Conservation (phyloP, 1,140 invertebrate genomes). For the Choristoneura fumiferana region DNA sequence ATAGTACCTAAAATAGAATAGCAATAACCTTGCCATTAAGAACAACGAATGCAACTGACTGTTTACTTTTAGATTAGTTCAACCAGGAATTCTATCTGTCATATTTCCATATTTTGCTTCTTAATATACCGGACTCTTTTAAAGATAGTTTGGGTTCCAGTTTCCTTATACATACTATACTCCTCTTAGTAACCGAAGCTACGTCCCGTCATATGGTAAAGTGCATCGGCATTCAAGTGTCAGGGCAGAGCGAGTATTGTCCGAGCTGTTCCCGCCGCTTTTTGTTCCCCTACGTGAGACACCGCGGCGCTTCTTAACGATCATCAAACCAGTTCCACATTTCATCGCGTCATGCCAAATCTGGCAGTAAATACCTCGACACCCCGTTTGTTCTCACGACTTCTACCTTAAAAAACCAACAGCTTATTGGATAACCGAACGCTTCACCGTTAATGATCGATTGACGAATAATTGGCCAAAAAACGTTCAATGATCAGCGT, state of each 20-base stretch:
- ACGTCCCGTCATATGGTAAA: conserved; percentile 47
- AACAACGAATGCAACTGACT: no score
- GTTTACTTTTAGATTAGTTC: no score
- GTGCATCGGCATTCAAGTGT: conserved; percentile 67
- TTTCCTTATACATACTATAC: no score
- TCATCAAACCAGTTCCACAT: conserved; percentile 71
- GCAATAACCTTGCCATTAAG: no score
- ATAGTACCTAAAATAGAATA: no score
- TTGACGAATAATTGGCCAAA: conserved; percentile 16
- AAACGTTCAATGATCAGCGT: conserved; percentile 24
- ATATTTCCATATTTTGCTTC: no score
- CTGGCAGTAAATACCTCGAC: conserved; percentile 65
- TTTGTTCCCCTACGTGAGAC: conserved; percentile 72
- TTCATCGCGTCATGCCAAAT: conserved; percentile 67
- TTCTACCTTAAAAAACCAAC: conserved; percentile 30
- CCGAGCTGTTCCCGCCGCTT: conserved; percentile 58
- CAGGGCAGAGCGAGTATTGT: conserved; percentile 61
- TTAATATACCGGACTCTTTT: no score
- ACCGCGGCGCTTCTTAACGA: conserved; percentile 67
- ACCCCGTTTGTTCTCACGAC: conserved; percentile 51
- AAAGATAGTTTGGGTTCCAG: no score
- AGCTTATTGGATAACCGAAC: conserved; percentile 2
- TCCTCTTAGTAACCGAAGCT: neutral
- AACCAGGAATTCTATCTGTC: no score
- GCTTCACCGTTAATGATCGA: conserved; percentile 13